Percentiles rank a stretch among this genome's conserved stretches.
Evolutionary conservation across 2,888 invertebrate genomes (phyloP).

Genomic region (Chloroclysta siterata): DNA sequence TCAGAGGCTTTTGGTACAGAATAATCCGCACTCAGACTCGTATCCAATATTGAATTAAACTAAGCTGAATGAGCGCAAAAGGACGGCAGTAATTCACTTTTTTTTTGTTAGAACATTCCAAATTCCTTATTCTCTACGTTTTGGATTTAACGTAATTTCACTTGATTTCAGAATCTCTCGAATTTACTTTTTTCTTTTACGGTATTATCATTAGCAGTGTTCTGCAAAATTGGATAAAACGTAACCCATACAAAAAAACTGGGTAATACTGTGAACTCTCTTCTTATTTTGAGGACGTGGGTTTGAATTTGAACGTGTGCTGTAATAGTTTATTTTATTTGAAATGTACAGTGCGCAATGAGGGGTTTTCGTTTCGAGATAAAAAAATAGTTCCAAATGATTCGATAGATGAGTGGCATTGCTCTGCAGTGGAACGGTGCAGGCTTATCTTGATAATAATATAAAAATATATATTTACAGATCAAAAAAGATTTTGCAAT

Average conservation of each 20-base stretch:
- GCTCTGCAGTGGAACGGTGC: no score
- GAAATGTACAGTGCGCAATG: no score
- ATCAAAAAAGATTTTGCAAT: no score
- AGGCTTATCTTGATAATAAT: no score
- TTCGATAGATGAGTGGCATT: no score
- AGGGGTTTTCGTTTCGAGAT: no score
- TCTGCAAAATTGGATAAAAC: constrained; percentile 17
- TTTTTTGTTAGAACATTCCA: constrained; percentile 47
- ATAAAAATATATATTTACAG: no score
- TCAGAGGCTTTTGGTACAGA: constrained; percentile 29
- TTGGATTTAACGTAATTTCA: constrained; percentile 61
- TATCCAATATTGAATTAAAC: constrained; percentile 52
- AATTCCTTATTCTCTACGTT: constrained; percentile 49
- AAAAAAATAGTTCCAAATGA: no score
- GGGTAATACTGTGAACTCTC: background rate
- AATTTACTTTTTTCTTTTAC: constrained; percentile 53
- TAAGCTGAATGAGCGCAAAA: constrained; percentile 51
- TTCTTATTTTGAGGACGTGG: background rate
- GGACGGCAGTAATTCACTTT: constrained; percentile 54
- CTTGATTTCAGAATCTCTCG: constrained; percentile 61
- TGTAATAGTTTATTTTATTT: background rate
- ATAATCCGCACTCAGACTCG: constrained; percentile 39
- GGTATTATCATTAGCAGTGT: constrained; percentile 39
- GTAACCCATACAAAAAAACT: background rate
- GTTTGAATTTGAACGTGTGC: background rate